Evolutionary conservation across 2,797 vertebrate species (phyloP).

Genomic region (Tokudaia muenninki): DNA sequence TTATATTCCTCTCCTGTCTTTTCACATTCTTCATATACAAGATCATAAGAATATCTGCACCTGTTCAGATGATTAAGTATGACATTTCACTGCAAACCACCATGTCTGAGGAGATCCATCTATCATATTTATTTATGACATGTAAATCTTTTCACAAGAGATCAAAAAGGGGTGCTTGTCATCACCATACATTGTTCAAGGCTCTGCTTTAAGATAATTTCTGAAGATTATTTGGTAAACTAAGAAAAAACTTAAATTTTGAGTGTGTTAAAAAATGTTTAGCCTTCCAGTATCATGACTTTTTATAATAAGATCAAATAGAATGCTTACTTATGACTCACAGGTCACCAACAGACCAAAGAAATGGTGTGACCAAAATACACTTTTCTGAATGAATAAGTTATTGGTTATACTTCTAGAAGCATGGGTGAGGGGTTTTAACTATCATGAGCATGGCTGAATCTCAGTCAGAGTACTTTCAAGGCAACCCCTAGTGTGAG

Average conservation of each 20-base stretch:
- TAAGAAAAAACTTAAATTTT: not conserved
- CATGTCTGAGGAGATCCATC: not conserved
- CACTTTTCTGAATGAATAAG: not conserved
- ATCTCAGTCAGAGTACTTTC: not conserved
- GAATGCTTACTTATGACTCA: not conserved
- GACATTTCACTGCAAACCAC: not conserved
- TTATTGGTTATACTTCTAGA: not conserved
- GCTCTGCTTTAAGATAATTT: not conserved
- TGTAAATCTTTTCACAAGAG: not conserved
- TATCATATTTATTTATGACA: not conserved
- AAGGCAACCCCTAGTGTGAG: not conserved
- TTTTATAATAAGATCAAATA: not conserved
- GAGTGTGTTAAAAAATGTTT: not conserved
- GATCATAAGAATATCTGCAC: not conserved
- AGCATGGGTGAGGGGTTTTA: not conserved
- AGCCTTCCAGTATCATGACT: not conserved
- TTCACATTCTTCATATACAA: not conserved
- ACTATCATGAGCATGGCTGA: not conserved
- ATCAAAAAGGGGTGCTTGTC: not conserved
- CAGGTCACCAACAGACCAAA: not conserved
- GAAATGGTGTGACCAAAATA: not conserved
- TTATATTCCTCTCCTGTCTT: not conserved
- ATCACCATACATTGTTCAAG: not conserved
- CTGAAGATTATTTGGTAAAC: not conserved
- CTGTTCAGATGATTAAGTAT: not conserved